These are phyloP conservation scores for Irena cyanogastra DNA, from an alignment of 2,113 vertebrate species.

Conservation along the genomic window DNA sequence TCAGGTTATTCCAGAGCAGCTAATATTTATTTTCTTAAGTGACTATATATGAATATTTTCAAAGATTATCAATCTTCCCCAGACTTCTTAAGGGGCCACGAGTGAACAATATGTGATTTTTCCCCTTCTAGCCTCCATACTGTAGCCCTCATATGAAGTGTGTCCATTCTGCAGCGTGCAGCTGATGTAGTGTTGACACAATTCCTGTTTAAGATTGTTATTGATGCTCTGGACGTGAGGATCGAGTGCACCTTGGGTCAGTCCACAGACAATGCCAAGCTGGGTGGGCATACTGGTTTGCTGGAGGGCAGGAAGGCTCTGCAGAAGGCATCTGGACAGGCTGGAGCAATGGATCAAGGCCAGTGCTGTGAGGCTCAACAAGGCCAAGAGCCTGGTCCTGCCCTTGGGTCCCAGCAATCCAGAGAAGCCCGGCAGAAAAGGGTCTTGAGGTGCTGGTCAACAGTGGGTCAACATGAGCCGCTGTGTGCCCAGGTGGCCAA, in stretches of 20 bases:
- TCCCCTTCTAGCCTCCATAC: not conserved
- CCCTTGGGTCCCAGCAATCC: not conserved
- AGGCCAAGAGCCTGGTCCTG: not conserved
- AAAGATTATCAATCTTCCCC: not conserved
- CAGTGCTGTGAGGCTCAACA: not conserved
- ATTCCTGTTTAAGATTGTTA: not conserved
- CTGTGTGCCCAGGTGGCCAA: not conserved
- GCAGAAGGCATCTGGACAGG: not conserved
- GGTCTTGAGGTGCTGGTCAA: not conserved
- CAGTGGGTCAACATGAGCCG: not conserved
- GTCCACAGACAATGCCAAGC: not conserved
- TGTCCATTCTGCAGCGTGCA: not conserved
- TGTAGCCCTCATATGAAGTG: not conserved
- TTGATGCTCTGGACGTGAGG: not conserved
- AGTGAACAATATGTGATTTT: not conserved
- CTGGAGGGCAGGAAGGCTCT: not conserved
- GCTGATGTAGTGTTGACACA: not conserved
- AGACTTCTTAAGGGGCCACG: not conserved
- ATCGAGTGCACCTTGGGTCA: fast-evolving
- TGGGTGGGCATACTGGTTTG: not conserved
- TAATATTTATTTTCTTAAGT: not conserved
- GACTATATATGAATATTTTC: not conserved
- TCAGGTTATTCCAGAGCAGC: not conserved
- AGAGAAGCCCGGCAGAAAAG: fast-evolving
- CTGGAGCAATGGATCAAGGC: not conserved